phyloP scores from a whole-genome alignment of 1,140 invertebrate species.

The Idris sp. region DNA sequence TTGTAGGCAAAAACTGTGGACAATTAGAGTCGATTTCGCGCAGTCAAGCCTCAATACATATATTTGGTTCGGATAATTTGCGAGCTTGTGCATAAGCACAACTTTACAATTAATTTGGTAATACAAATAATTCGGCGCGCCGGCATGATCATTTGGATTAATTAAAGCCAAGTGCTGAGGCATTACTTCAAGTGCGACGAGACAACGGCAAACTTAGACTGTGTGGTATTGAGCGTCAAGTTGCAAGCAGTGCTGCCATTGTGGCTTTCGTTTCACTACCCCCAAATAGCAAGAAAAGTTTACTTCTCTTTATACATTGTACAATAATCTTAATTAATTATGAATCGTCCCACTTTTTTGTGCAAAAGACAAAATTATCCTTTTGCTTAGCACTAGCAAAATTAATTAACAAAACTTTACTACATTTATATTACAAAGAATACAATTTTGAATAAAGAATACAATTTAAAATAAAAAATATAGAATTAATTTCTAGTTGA shows the following conservation, averaged over 20 bases:
- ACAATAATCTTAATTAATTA: slow-evolving; percentile 46
- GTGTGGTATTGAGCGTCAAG: slow-evolving; percentile 51
- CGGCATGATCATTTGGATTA: slow-evolving; percentile 74
- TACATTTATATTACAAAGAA: no score
- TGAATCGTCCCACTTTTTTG: no score
- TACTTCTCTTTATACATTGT: slow-evolving; percentile 35
- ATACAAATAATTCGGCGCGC: slow-evolving; percentile 68
- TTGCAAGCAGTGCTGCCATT: slow-evolving; percentile 50
- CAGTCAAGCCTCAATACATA: slow-evolving; percentile 4
- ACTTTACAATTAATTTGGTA: slow-evolving; percentile 72
- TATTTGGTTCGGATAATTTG: slow-evolving; percentile 88
- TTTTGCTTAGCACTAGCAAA: no score
- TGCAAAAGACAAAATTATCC: no score
- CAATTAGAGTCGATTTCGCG: slow-evolving; percentile 3
- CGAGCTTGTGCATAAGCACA: slow-evolving; percentile 54
- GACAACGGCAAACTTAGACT: slow-evolving; percentile 51
- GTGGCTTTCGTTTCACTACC: slow-evolving; percentile 46
- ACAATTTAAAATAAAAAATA: no score
- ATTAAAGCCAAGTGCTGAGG: slow-evolving; percentile 68
- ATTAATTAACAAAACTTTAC: no score
- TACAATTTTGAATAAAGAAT: no score
- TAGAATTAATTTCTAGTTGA: no score
- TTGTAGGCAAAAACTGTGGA: neutral
- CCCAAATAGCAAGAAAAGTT: slow-evolving; percentile 42
- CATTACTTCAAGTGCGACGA: slow-evolving; percentile 64